phyloP scores from a whole-genome alignment of 2,797 vertebrate genomes.

The Odontamblyopus rebecca region DNA sequence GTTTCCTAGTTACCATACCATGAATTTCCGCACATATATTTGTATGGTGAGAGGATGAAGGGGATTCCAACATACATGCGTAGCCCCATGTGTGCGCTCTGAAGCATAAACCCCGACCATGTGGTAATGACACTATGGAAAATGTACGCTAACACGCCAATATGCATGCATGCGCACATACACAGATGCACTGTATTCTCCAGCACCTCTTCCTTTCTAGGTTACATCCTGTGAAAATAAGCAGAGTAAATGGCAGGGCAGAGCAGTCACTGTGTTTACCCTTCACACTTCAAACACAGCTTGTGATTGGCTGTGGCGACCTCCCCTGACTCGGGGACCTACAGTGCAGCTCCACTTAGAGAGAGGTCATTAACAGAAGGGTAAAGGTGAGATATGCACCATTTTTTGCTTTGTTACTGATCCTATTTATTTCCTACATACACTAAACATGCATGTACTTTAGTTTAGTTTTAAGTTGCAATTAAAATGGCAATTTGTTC shows the following conservation, averaged over 20 bases:
- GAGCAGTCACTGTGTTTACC: constrained; percentile 86
- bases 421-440: constrained; percentile 26
- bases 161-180: constrained; percentile 59
- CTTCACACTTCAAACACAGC: constrained; percentile 88
- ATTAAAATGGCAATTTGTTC: constrained; percentile 4
- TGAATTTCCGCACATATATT: constrained; percentile 55
- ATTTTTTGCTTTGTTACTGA: constrained; percentile 26
- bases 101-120: constrained; percentile 69
- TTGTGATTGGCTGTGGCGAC: constrained; percentile 92
- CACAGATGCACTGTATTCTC: constrained; percentile 74
- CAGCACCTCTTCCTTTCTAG: constrained; percentile 73
- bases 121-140: constrained; percentile 77
- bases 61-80: constrained; percentile 72
- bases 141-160: constrained; percentile 56
- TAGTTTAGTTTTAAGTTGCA: constrained; percentile 3
- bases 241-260: constrained; percentile 84
- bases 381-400: constrained; percentile 26
- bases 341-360: constrained; percentile 76
- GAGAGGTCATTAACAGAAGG: constrained; percentile 53
- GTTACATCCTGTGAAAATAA: constrained; percentile 92
- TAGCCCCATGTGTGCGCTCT: constrained; percentile 74
- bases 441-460: constrained; percentile 35
- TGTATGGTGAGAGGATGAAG: constrained; percentile 64
- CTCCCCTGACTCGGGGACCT: constrained; percentile 81
- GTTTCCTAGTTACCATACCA: constrained; percentile 63